Conservation (phyloP, 2,113 vertebrate species). For the Lophius piscatorius region DNA sequence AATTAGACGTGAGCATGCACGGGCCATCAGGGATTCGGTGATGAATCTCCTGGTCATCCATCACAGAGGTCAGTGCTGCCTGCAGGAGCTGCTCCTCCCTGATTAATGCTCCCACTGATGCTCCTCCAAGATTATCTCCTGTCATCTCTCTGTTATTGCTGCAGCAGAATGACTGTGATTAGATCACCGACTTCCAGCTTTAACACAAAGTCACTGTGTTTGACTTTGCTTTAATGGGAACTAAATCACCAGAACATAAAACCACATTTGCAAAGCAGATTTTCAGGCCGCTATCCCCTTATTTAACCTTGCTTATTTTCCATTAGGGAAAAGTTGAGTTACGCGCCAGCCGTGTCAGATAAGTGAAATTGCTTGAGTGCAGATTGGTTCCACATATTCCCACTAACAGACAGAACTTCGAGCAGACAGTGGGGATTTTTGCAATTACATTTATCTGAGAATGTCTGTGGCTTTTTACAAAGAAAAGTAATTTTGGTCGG, state of each 20-base stretch:
- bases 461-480: constrained; percentile 58
- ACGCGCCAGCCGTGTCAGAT: constrained; percentile 42
- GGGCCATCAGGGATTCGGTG: constrained; percentile 57
- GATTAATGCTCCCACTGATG: constrained; percentile 67
- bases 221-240: constrained; percentile 44
- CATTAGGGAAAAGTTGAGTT: constrained; percentile 35
- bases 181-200: constrained; percentile 41
- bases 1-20: constrained; percentile 67
- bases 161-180: constrained; percentile 49
- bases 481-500: constrained; percentile 65
- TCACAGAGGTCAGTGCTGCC: constrained; percentile 33
- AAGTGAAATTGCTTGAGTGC: constrained; percentile 65
- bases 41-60: constrained; percentile 70
- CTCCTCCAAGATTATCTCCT: constrained; percentile 67
- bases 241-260: constrained; percentile 38
- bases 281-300: constrained; percentile 13
- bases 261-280: constrained; percentile 23
- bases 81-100: constrained; percentile 39
- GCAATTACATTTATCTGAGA: constrained; percentile 75
- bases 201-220: constrained; percentile 50
- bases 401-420: constrained; percentile 47
- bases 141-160: constrained; percentile 68
- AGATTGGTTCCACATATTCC: constrained; percentile 60
- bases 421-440: constrained; percentile 56
- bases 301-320: constrained; percentile 43